Evolutionary conservation across 1,140 invertebrate species (phyloP), one percentile per base, ranked within the genome.

Genomic region (Adelges cooleyi): DNA sequence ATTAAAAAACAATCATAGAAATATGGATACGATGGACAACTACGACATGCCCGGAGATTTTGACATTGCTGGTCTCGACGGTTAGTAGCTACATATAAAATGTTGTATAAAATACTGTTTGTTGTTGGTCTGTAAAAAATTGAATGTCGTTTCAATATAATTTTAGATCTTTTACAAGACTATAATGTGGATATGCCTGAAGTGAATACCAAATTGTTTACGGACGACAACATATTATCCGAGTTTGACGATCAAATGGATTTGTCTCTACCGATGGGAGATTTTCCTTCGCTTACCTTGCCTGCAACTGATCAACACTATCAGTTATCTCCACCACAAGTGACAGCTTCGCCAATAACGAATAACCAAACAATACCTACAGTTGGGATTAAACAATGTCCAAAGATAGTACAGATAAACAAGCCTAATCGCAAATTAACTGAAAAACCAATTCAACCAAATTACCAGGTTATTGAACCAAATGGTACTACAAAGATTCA

Each of bases 361-460:
- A 25, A 62, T n/a, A 46, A 23, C 27, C n/a, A 40, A n/a, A 44
- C 23, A 20, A 29, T 25, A 15, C 23, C 42, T 18, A 5, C 56
- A 15, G 20, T 13, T 2, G 15, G 27, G 2, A n/a, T 29, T 6
- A 62, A 48, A 22, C 42, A n/a, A 29, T 15, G 42, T 2, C 42
- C 22, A 33, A 62, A 62, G 10, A 9, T 17, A 10, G 1, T 15
- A 23, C 29, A 33, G 15, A 17, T 23, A 4, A 25, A 46, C 44
- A 62, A 62, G n/a, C 56, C 56, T 2, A 62, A 44, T 46, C 36
- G 40, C 18, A 59, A 48, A 48, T 5, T 46, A 0, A n/a, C 22
- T 62, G 25, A 62, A 62, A 62, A 62, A n/a, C 56, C 56, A 29
- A 62, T 62, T 48, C 42, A 62, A 22, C 56, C 42, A 8, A 62